Conservation (phyloP, 2,888 invertebrate genomes). For the Drosophila emarginata region DNA sequence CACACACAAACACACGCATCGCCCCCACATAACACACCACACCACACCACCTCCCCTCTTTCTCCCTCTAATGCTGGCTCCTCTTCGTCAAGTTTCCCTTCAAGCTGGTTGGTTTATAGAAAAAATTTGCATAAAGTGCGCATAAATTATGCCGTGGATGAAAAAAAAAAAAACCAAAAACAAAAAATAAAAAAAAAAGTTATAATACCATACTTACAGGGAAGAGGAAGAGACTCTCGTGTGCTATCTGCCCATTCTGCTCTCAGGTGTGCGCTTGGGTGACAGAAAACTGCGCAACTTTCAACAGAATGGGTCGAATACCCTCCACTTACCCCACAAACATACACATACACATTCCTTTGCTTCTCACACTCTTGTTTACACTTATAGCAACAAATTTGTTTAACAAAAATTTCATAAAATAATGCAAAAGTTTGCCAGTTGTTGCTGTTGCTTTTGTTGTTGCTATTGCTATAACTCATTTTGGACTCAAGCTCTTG, state of each 20-base stretch:
- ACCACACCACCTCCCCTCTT: not conserved
- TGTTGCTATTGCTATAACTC: slow-evolving; percentile 44
- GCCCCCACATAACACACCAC: slow-evolving; percentile 2
- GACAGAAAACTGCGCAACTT: slow-evolving; percentile 74
- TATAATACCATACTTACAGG: slow-evolving; percentile 77
- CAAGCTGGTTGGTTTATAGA: slow-evolving; percentile 64
- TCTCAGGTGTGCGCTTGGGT: slow-evolving; percentile 58
- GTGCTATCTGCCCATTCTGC: slow-evolving; percentile 55
- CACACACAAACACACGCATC: slow-evolving; percentile 23
- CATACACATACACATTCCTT: slow-evolving; percentile 6
- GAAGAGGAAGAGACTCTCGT: slow-evolving; percentile 28
- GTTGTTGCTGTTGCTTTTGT: slow-evolving; percentile 31
- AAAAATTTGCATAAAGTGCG: slow-evolving; percentile 78
- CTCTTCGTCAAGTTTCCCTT: not conserved
- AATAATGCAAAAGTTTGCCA: slow-evolving; percentile 64
- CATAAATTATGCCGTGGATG: slow-evolving; percentile 74
- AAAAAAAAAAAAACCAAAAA: slow-evolving; percentile 46
- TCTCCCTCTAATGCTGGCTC: not conserved
- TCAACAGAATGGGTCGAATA: slow-evolving; percentile 13
- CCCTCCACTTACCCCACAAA: not conserved
- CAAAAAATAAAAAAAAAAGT: slow-evolving; percentile 56
- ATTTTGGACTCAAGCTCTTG: slow-evolving; percentile 28
- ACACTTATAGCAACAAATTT: slow-evolving; percentile 67
- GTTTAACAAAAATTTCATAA: slow-evolving; percentile 76
- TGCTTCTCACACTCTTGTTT: slow-evolving; percentile 25